A percentile compares a stretch with the other conserved stretches of the same genome.
Evolutionary conservation across 2,888 invertebrate species (phyloP).

Genomic region (Romanomermis culicivorax): DNA sequence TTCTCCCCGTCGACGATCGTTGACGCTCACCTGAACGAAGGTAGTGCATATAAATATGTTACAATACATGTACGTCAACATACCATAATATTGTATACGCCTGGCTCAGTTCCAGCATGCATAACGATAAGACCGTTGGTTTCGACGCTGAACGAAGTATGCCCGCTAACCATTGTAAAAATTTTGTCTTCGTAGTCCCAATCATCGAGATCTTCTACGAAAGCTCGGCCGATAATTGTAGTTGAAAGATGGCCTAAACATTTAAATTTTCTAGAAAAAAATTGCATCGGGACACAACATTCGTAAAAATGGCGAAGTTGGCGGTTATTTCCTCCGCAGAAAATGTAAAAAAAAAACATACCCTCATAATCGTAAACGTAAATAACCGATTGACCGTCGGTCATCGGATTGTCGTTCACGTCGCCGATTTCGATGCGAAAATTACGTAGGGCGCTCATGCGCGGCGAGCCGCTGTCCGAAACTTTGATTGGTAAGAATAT

Average conservation of each 20-base stretch:
- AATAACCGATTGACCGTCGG: conserved; percentile 82
- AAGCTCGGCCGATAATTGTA: conserved; percentile 76
- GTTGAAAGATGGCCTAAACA: conserved; percentile 60
- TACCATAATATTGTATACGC: conserved; percentile 47
- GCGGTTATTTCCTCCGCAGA: no score
- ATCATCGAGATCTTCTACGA: conserved; percentile 89
- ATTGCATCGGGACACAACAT: no score
- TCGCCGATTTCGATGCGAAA: conserved; percentile 72
- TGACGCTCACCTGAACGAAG: conserved; percentile 35
- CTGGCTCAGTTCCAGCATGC: conserved; percentile 72
- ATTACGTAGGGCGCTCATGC: conserved; percentile 21
- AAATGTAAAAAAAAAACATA: no score
- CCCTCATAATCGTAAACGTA: conserved; percentile 88
- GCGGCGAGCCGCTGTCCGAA: conserved; percentile 78
- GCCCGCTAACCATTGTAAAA: conserved; percentile 7
- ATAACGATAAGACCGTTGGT: conserved; percentile 86
- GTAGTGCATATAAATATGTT: no score
- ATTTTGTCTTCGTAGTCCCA: conserved; percentile 96
- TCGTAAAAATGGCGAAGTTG: no score
- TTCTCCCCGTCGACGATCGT: conserved; percentile 59
- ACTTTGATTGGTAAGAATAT: conserved; percentile 89
- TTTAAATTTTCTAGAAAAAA: no score
- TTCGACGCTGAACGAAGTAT: conserved; percentile 32
- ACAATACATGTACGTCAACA: no score
- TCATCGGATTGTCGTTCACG: conserved; percentile 94